A percentile compares a stretch with the other conserved stretches of the same genome.
These are phyloP conservation scores for Carcinoscorpius rotundicauda DNA, from an alignment of 1,140 invertebrate species.

Conservation along the genomic window DNA sequence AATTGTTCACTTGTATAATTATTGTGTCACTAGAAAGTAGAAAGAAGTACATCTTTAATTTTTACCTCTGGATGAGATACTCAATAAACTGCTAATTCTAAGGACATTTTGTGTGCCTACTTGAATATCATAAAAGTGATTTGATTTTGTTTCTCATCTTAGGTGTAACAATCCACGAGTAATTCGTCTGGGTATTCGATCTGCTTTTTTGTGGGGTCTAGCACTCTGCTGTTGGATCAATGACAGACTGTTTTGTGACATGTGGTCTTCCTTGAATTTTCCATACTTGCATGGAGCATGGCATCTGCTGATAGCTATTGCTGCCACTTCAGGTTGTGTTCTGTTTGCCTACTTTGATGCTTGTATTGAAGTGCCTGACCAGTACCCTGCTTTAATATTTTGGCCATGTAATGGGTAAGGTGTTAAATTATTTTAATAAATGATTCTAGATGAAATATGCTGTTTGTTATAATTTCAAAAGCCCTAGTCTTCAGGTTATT, in stretches of 20 bases:
- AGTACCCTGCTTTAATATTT: constrained; percentile 51
- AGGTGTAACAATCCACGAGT: constrained; percentile 51
- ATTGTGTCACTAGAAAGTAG: no score
- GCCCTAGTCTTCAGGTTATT: no score
- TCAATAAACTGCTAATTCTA: no score
- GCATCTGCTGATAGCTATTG: constrained; percentile 67
- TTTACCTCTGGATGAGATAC: no score
- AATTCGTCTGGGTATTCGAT: constrained; percentile 50
- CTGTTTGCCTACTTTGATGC: constrained; percentile 66
- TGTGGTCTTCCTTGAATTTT: constrained; percentile 57
- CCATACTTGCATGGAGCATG: constrained; percentile 66
- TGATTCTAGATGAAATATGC: no score
- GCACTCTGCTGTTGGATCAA: constrained; percentile 62
- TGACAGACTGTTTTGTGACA: constrained; percentile 61
- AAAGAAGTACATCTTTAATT: no score
- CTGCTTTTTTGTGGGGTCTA: constrained; percentile 48
- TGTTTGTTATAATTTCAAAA: no score
- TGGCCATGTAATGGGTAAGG: constrained; percentile 48
- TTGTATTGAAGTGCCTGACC: constrained; percentile 50
- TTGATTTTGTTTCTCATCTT: constrained; percentile 20
- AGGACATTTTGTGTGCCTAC: no score
- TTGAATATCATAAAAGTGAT: no score
- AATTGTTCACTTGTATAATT: no score
- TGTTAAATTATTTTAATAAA: no score
- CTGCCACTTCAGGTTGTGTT: constrained; percentile 56